Evolutionary conservation across 2,797 vertebrate species (phyloP).

Genomic region (Pitangus sulphuratus): DNA sequence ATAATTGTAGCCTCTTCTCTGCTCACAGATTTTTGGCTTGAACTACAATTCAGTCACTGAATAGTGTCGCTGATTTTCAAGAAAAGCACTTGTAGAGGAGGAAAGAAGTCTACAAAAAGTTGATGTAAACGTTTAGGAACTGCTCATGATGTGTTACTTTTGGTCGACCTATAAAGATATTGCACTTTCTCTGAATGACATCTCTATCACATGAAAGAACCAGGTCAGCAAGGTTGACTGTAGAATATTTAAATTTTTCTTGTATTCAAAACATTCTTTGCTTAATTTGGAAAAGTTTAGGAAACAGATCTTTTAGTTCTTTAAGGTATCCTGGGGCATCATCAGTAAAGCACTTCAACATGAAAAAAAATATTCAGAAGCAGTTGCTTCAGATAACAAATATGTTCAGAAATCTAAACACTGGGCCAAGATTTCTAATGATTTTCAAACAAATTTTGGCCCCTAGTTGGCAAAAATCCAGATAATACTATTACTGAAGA

Average conservation of each 20-base stretch:
- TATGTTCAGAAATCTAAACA: background rate
- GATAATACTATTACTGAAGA: background rate
- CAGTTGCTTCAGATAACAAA: fast-evolving
- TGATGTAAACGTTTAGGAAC: background rate
- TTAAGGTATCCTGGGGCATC: background rate
- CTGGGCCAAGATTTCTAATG: background rate
- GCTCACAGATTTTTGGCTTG: background rate
- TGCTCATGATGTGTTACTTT: background rate
- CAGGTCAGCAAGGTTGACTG: background rate
- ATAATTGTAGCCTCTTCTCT: background rate
- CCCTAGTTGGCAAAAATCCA: background rate
- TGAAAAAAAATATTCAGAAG: background rate
- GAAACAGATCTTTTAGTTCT: background rate
- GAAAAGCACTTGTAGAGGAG: background rate
- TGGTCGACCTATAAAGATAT: background rate
- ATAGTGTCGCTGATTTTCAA: background rate
- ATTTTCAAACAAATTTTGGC: background rate
- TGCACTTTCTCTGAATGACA: background rate
- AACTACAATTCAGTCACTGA: background rate
- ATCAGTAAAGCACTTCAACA: fast-evolving
- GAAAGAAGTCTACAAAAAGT: background rate
- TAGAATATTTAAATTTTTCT: background rate
- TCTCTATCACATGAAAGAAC: background rate
- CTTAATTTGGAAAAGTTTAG: background rate
- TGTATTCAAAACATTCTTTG: background rate